These are phyloP conservation scores for Otis tarda DNA, from an alignment of 2,113 vertebrate species.

Conservation along the genomic window DNA sequence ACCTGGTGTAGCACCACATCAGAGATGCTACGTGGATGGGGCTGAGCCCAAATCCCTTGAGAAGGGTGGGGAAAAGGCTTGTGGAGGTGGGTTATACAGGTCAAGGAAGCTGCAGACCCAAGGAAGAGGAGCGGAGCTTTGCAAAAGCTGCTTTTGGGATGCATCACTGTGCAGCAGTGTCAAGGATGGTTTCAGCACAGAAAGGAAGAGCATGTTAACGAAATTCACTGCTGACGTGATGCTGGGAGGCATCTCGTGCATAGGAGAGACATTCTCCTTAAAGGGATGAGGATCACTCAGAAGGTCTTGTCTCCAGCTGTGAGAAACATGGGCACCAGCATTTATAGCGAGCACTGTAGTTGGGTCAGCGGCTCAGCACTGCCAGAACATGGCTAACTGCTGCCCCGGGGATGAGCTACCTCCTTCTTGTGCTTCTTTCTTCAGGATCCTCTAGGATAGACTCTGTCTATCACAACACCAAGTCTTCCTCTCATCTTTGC, in stretches of 20 bases:
- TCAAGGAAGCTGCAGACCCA: not conserved
- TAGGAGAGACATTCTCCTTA: not conserved
- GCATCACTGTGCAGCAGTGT: not conserved
- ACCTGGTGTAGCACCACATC: not conserved
- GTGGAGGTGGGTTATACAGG: not conserved
- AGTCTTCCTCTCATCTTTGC: not conserved
- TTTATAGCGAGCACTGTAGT: not conserved
- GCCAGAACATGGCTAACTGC: not conserved
- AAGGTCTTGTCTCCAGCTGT: not conserved
- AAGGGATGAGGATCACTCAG: not conserved
- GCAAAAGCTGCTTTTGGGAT: not conserved
- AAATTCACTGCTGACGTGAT: not conserved
- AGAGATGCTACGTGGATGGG: accelerated
- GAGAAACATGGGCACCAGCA: not conserved
- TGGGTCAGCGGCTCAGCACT: not conserved
- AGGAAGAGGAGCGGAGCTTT: not conserved
- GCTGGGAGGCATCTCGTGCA: accelerated
- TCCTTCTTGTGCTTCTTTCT: not conserved
- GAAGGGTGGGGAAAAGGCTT: not conserved
- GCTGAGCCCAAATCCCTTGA: not conserved
- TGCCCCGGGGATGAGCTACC: accelerated
- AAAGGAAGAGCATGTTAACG: not conserved
- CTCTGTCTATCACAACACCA: not conserved
- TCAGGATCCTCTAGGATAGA: not conserved
- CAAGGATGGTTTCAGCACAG: not conserved